Evolutionary conservation across 2,888 invertebrate genomes (phyloP), one percentile per base, ranked within the genome.

Genomic region (Agriotes lineatus): DNA sequence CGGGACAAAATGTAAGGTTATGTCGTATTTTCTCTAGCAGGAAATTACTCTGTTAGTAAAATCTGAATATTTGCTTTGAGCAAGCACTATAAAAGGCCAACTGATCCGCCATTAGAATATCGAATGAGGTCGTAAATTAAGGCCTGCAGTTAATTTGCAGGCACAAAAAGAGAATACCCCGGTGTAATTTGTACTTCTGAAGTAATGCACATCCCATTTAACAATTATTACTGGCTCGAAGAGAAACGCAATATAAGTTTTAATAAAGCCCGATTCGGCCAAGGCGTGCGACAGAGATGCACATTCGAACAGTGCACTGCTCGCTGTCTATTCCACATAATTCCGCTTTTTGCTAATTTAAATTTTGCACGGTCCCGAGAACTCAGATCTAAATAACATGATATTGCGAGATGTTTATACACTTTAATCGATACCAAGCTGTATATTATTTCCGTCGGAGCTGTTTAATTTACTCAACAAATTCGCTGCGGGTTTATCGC

Each of bases 191-290:
- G 57, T 57, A 57, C 57, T 39, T 57, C 57, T 57, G 20, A 37
- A 57, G 57, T 39, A 57, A 57, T 57, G 57, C 57, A 57, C 57
- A 39, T 57, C 39, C 57, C 57, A 57, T 57, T 57, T 57, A 57
- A 57, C 57, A 57, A 57, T 57, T 39, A 57, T 39, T 22, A 57
- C 22, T 9, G 10, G 7, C 20, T 7, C 57, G 39, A 14, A 22
- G 39, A 39, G 57, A 9, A 54, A 54, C n/a, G 30, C 33, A 35
- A 35, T 54, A 54, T 35, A 54, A 35, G 30, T 54, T 35, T 30
- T 33, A 54, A 54, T 54, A 22, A 39, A 57, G 22, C 37, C 35
- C 6, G 20, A 20, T 57, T 57, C 20, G 37, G 39, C 22, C 16
- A 9, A 16, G 16, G 19, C 25, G 30, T 16, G 9, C 19, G 19